Conservation (phyloP, 2,113 vertebrate genomes). For the Megatriorchis doriae region DNA sequence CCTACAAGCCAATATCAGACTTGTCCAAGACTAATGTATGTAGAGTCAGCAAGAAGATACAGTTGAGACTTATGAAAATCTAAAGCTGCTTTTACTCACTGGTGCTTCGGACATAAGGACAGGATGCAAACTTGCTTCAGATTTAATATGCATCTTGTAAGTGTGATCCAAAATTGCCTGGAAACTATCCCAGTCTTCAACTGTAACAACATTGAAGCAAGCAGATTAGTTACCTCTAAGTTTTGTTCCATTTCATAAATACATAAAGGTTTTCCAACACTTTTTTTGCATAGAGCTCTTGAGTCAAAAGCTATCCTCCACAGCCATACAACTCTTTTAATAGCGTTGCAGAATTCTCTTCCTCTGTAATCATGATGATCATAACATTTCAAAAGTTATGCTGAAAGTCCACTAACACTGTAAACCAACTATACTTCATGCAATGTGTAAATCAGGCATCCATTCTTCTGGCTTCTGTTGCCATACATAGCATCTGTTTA, state of each 20-base stretch:
- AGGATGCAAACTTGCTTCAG: constrained; percentile 94
- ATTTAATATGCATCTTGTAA: constrained; percentile 98
- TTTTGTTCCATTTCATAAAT: neutral
- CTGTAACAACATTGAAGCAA: constrained; percentile 66
- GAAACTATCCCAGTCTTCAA: constrained; percentile 99
- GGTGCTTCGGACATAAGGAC: constrained; percentile 99
- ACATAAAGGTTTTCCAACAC: neutral
- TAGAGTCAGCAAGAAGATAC: neutral
- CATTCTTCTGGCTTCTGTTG: neutral
- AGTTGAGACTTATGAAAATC: neutral
- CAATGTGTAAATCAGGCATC: neutral
- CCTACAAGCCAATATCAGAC: neutral
- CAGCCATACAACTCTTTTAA: neutral
- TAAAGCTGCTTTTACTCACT: constrained; percentile 74
- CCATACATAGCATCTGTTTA: neutral
- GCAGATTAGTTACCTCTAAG: neutral
- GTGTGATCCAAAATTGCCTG: constrained; percentile 97
- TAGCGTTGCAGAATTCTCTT: neutral
- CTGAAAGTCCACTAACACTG: neutral
- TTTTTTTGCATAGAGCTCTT: neutral
- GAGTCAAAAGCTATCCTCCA: neutral
- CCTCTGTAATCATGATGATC: neutral
- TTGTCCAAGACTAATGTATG: neutral
- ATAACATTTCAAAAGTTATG: neutral
- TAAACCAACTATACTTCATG: neutral